A percentile compares a stretch with the other conserved stretches of the same genome.
Evolutionary conservation across 2,113 vertebrate genomes (phyloP).

Genomic region (Cheirogaleus medius): DNA sequence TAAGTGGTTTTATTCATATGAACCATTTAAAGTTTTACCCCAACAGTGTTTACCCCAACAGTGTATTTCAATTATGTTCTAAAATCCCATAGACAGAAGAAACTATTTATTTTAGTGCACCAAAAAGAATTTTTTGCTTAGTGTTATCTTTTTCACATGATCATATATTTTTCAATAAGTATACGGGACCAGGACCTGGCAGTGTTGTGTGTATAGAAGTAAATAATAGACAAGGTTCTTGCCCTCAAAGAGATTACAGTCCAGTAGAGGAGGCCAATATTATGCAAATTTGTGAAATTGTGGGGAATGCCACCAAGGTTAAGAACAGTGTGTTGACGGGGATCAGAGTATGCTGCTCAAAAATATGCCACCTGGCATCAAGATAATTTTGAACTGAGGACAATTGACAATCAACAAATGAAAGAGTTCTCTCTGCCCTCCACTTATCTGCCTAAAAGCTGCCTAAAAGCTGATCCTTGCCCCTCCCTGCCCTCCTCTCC

Average conservation of each 20-base stretch:
- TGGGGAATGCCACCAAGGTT: not conserved
- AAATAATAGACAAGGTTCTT: not conserved
- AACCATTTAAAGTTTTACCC: not conserved
- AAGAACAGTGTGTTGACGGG: not conserved
- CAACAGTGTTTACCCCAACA: not conserved
- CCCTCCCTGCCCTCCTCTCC: no score
- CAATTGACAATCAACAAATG: not conserved
- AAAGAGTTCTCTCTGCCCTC: not conserved
- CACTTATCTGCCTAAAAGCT: not conserved
- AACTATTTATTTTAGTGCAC: not conserved
- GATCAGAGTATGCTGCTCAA: not conserved
- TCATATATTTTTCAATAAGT: not conserved
- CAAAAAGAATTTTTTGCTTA: not conserved
- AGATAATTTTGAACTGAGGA: not conserved
- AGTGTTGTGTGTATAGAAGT: not conserved
- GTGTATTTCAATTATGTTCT: not conserved
- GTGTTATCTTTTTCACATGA: not conserved
- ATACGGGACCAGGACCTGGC: not conserved
- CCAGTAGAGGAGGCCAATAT: not conserved
- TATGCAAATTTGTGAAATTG: not conserved
- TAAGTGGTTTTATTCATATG: not conserved
- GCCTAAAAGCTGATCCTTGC: not conserved
- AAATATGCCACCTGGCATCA: not conserved
- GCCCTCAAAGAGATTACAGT: not conserved
- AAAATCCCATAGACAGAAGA: not conserved